Evolutionary conservation across 2,113 vertebrate genomes (phyloP).

Genomic region (Amphilophus citrinellus): DNA sequence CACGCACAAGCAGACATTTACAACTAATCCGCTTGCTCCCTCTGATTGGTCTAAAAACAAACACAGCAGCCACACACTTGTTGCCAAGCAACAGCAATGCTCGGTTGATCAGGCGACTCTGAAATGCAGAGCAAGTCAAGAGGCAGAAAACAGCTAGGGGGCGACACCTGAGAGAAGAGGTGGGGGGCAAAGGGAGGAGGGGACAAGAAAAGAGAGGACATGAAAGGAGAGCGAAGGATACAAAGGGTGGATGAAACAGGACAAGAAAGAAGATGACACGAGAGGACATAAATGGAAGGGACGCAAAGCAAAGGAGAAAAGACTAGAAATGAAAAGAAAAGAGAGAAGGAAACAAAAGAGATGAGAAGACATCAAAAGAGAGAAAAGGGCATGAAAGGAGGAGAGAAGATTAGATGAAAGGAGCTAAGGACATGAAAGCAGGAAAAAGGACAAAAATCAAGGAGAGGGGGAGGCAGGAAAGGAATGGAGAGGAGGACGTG

Average conservation of each 20-base stretch:
- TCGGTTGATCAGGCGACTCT: slow-evolving; percentile 51
- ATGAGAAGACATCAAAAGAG: neutral
- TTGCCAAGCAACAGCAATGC: slow-evolving; percentile 82
- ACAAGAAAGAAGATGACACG: no score
- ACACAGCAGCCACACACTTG: slow-evolving; percentile 71
- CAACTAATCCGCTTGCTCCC: slow-evolving; percentile 20
- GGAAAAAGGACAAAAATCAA: neutral
- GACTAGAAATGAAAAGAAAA: no score
- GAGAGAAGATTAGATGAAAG: no score
- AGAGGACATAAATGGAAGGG: no score
- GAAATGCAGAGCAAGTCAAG: slow-evolving; percentile 21
- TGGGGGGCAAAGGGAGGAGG: neutral
- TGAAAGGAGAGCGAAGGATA: neutral
- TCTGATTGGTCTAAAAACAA: slow-evolving; percentile 63
- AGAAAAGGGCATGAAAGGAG: neutral
- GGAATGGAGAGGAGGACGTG: neutral
- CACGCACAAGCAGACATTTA: slow-evolving; percentile 17
- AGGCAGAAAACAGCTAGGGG: slow-evolving; percentile 21
- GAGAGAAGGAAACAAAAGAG: no score
- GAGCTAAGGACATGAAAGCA: neutral
- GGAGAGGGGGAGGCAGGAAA: neutral
- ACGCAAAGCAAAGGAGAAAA: no score
- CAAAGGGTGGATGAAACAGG: neutral
- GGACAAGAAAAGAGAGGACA: neutral
- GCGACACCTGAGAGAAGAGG: neutral